Evolutionary conservation across 2,113 vertebrate genomes (phyloP), one percentile per base, ranked within the genome.

Genomic region (Paramisgurnus dabryanus): DNA sequence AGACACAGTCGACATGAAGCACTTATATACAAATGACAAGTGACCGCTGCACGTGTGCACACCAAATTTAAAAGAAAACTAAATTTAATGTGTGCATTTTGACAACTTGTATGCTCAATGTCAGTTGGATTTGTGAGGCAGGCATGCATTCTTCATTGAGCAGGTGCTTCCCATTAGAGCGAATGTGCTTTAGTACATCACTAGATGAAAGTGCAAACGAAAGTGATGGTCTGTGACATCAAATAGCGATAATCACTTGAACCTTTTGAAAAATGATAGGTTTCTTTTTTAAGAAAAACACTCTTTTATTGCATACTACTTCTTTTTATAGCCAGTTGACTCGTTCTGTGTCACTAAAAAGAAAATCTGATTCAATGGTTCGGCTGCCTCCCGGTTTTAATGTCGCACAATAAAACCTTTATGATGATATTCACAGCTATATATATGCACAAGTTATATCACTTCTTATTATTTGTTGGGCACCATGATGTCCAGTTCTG

Each of bases 131-230:
- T 83, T 85, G 77, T 86, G 55, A 68, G 27, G 67, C 77, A 76
- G 80, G 76, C 53, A 76, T 83, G 83, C 77, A 85, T 57, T 57
- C 70, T 70, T 79, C 22, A 63, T 68, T 39, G 18, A 77, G 69
- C 55, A 55, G 40, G 50, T 11, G 61, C 55, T 58, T 58, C 13
- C 18, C 55, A 12, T 49, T 76, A 9, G 7, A 64, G 18, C 57
- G 83, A 76, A 84, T 82, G 84, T 84, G 86, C 86, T 89, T 85
- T 83, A 88, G 86, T 83, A 73, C 67, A 84, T 68, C 85, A 89
- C 88, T 88, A 89, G 87, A 91, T 88, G 78, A 87, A 90, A 78
- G 88, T 93, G 89, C 90, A 90, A 90, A 89, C 85, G 70, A 73
- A 61, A 79, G 81, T 68, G 55, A 64, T 77, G 78, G 64, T 78